A percentile compares a stretch with the other conserved stretches of the same genome.
Evolutionary conservation across 2,888 invertebrate species (phyloP).

Genomic region (Crematogaster levior): DNA sequence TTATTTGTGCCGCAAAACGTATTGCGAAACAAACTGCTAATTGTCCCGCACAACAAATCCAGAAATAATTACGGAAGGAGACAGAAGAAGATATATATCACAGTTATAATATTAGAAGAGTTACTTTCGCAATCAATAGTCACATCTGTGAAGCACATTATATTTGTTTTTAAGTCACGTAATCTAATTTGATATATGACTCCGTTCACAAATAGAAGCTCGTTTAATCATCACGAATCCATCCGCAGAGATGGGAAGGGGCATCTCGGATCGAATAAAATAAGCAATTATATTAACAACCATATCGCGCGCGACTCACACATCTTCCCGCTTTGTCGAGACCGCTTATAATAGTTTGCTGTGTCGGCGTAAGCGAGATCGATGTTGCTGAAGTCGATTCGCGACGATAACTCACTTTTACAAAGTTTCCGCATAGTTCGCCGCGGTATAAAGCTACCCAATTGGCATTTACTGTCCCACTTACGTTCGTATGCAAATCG

Average conservation of each 20-base stretch:
- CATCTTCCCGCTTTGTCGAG: background rate
- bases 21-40: slow-evolving; percentile 16
- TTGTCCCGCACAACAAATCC: slow-evolving; percentile 4
- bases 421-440: slow-evolving; percentile 36
- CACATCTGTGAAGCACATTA: background rate
- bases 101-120: background rate
- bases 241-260: background rate
- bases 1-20: slow-evolving; percentile 20
- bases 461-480: slow-evolving; percentile 54
- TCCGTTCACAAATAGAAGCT: background rate
- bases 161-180: background rate
- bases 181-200: slow-evolving; percentile 1
- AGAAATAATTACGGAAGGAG: background rate
- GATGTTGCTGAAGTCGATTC: slow-evolving; percentile 39
- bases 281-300: background rate
- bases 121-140: background rate
- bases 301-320: background rate
- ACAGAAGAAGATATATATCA: background rate
- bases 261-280: background rate
- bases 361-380: slow-evolving; percentile 37
- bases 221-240: background rate
- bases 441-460: slow-evolving; percentile 41
- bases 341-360: slow-evolving; percentile 26
- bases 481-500: slow-evolving; percentile 46
- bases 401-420: slow-evolving; percentile 45